Conservation (phyloP, 2,113 vertebrate species). For the Strix uralensis region DNA sequence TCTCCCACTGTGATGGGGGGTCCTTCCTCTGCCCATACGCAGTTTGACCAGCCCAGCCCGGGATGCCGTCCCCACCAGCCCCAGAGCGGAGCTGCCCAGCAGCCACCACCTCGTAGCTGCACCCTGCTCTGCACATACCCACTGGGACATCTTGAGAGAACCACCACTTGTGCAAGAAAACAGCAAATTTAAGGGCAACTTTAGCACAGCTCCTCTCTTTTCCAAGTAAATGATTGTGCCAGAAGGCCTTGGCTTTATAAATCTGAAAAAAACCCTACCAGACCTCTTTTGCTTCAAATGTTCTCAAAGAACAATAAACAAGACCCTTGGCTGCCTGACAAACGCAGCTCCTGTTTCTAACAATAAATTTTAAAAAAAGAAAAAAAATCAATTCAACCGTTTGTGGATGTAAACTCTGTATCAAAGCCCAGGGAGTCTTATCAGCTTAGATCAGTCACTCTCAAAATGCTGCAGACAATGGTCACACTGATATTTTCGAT, state of each 20-base stretch:
- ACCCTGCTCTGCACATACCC: neutral
- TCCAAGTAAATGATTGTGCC: neutral
- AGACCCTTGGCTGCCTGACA: neutral
- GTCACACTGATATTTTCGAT: fast-evolving
- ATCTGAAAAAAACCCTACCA: neutral
- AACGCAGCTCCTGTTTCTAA: neutral
- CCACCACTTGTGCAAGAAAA: neutral
- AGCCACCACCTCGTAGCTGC: too few species aligned
- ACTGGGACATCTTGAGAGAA: neutral
- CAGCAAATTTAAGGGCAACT: neutral
- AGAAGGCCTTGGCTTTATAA: neutral
- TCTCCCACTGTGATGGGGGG: too few species aligned
- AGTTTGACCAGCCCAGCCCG: neutral
- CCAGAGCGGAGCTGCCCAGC: neutral
- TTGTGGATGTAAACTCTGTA: neutral
- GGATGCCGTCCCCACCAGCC: fast-evolving
- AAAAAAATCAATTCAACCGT: fast-evolving
- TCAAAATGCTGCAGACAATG: too few species aligned
- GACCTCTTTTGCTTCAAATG: neutral
- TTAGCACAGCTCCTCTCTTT: neutral
- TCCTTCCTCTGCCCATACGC: neutral
- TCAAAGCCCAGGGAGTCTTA: too few species aligned
- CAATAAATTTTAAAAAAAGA: fast-evolving
- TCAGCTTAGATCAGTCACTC: fast-evolving
- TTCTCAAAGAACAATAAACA: neutral